Base-by-base conservation (phyloP, 2,113 vertebrate species). In the Nannobrachium achirus region DNA sequence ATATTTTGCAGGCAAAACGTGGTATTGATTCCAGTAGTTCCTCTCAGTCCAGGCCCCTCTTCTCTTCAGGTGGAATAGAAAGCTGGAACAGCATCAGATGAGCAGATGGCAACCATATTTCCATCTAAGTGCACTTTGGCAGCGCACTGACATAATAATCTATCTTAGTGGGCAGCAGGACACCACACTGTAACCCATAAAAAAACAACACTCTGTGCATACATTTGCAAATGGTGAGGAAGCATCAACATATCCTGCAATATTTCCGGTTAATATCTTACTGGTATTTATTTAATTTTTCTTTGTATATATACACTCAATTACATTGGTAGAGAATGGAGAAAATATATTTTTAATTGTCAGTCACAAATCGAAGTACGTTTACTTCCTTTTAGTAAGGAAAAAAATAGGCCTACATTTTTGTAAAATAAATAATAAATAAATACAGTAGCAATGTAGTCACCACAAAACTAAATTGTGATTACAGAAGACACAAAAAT, bases 381-480 rank as follows among this genome's bases (percentile, higher is more conserved):
- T n/a, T n/a, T n/a, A n/a, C n/a, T n/a, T n/a, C n/a, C n/a, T n/a
- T n/a, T n/a, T n/a, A n/a, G n/a, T 7, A 51, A 18, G 6, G 18
- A 16, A 51, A 51, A 51, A 51, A 51, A 90, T 88, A 89, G n/a
- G n/a, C n/a, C n/a, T n/a, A 91, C 86, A 88, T 89, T 89, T 86
- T 60, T n/a, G 78, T 89, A 87, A 92, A 92, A 90, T 88, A 84
- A 88, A 78, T 88, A 79, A 81, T 92, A 92, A 88, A 87, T 89
- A 89, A 90, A 91, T 89, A 90, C 65, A 87, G 83, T 64, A 71
- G 66, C 85, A 88, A 82, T 86, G 82, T 81, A 85, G 80, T 73
- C 77, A 68, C 78, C 74, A 80, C 81, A 75, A 81, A 74, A 77
- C 73, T 69, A 79, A 67, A 77, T 62, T 51, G 76, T 52, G 87